Evolutionary conservation across 1,140 invertebrate genomes (phyloP).

Genomic region (Drosophila elegans): DNA sequence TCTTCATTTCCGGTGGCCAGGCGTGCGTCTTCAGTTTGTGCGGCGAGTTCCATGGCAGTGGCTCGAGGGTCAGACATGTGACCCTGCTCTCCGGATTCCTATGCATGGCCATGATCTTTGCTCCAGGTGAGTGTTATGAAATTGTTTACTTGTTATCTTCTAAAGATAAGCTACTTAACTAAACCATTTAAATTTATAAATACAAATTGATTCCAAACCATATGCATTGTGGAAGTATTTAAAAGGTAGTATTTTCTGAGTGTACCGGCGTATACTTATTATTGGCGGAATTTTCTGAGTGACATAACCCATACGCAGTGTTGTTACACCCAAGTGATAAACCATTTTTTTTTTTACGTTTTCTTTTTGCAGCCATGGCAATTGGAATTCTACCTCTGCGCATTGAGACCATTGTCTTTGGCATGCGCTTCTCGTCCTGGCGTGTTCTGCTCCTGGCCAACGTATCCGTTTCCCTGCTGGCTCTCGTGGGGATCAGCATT

Average conservation of each 20-base stretch:
- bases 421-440: slow-evolving; percentile 87
- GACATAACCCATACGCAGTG: too few species aligned
- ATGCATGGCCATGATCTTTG: slow-evolving; percentile 88
- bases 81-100: slow-evolving; percentile 89
- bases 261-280: background rate
- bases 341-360: too few species aligned
- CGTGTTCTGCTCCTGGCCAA: slow-evolving; percentile 87
- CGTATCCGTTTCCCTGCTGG: slow-evolving; percentile 86
- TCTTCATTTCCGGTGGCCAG: slow-evolving; percentile 89
- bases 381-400: slow-evolving; percentile 88
- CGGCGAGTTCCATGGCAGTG: slow-evolving; percentile 88
- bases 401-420: slow-evolving; percentile 84
- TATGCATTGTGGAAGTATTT: too few species aligned
- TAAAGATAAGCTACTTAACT: too few species aligned
- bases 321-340: too few species aligned
- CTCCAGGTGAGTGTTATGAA: slow-evolving; percentile 86
- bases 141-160: too few species aligned
- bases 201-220: too few species aligned
- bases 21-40: slow-evolving; percentile 88
- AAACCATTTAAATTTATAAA: too few species aligned
- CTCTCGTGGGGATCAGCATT: slow-evolving; percentile 85
- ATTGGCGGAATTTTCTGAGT: background rate
- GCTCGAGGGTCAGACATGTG: slow-evolving; percentile 82
- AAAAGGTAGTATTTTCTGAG: too few species aligned
- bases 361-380: slow-evolving; percentile 86